phyloP scores from a whole-genome alignment of 2,888 invertebrate genomes.

The Lamproptera curius region DNA sequence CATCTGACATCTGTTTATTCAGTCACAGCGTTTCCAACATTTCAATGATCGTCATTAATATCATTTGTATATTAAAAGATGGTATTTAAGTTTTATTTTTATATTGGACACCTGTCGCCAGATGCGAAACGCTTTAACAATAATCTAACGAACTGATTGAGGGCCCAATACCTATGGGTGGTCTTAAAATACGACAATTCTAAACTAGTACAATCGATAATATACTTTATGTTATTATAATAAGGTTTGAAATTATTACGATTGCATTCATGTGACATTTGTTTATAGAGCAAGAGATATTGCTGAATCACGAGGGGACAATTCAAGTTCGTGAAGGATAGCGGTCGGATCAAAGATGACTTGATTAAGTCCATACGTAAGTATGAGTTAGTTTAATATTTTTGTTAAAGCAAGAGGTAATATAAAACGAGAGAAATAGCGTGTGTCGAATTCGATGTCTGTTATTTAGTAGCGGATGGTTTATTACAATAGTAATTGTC shows the following conservation, averaged over 20 bases:
- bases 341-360: too few relatives aligned
- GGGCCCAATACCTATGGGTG: slow-evolving; percentile 38
- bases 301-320: slow-evolving; percentile 11
- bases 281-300: slow-evolving; percentile 6
- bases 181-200: slow-evolving; percentile 33
- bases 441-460: too few relatives aligned
- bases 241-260: neutral
- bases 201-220: neutral
- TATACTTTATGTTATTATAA: neutral
- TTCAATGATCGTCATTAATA: neutral
- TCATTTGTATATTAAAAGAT: slow-evolving; percentile 6
- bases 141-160: slow-evolving; percentile 44
- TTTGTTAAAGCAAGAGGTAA: too few relatives aligned
- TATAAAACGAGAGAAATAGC: too few relatives aligned
- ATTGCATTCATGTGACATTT: slow-evolving; percentile 8
- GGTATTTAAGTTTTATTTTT: slow-evolving; percentile 16
- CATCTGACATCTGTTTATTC: too few relatives aligned
- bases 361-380: too few relatives aligned
- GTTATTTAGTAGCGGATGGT: too few relatives aligned
- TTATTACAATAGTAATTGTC: too few relatives aligned
- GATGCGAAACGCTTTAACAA: slow-evolving; percentile 35
- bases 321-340: neutral
- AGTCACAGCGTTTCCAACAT: slow-evolving; percentile 12
- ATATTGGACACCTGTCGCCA: slow-evolving; percentile 41
- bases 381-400: too few relatives aligned